phyloP scores from a whole-genome alignment of 1,140 invertebrate species.

The Caenorhabditis inopinata region DNA sequence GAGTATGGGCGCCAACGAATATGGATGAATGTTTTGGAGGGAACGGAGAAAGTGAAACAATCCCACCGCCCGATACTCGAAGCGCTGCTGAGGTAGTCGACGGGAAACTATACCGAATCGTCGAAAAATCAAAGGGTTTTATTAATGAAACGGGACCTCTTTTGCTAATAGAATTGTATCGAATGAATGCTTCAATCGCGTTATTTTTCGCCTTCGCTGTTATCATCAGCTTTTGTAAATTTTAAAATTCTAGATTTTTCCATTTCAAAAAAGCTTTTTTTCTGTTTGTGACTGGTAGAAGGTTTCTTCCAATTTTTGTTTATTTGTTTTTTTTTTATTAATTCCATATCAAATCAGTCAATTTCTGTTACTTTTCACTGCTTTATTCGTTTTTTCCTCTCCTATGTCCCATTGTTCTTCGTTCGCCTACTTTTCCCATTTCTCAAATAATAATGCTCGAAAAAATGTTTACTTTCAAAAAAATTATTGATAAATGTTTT shows the following conservation, averaged over 20 bases:
- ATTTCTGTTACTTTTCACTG: background rate
- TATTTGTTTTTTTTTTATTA: background rate
- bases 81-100: slow-evolving; percentile 5
- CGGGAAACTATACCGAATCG: background rate
- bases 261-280: background rate
- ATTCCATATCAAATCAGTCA: background rate
- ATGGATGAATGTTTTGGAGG: background rate
- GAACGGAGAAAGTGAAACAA: background rate
- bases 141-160: background rate
- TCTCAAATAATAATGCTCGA: too few species aligned
- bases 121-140: background rate
- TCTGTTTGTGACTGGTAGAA: background rate
- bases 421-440: too few species aligned
- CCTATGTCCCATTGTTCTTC: too few species aligned
- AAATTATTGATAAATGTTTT: background rate
- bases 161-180: background rate
- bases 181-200: too few species aligned
- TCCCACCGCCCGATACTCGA: slow-evolving; percentile 7
- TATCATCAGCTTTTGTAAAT: background rate
- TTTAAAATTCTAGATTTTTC: background rate
- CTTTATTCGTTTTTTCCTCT: background rate
- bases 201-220: too few species aligned
- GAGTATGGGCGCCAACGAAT: slow-evolving; percentile 1
- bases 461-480: background rate
- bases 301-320: background rate